phyloP scores from a whole-genome alignment of 2,113 vertebrate species.

The Thermophis baileyi region DNA sequence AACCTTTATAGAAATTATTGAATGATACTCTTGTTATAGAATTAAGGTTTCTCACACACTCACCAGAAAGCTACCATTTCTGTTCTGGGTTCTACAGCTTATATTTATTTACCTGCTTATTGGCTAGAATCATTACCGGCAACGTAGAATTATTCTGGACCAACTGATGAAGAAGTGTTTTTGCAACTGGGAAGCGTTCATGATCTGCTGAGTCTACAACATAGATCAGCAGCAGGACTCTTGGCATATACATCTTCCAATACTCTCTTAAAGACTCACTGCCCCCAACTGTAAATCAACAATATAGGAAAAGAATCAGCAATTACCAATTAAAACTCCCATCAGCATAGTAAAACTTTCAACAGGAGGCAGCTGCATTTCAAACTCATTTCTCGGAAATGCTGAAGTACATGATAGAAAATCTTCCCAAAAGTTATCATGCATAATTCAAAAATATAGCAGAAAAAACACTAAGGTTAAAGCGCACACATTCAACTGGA shows the following conservation, averaged over 20 bases:
- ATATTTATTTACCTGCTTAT: slow-evolving; percentile 87
- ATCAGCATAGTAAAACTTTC: background rate
- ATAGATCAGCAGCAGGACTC: slow-evolving; percentile 81
- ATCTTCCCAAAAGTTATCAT: background rate
- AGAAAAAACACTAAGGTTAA: background rate
- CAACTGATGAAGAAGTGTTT: slow-evolving; percentile 80
- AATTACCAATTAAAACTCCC: background rate
- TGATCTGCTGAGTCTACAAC: slow-evolving; percentile 86
- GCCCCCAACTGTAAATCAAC: slow-evolving; percentile 81
- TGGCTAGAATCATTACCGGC: slow-evolving; percentile 88
- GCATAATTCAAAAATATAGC: background rate
- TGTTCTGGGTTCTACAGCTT: slow-evolving; percentile 6
- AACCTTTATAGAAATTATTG: background rate
- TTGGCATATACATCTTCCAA: slow-evolving; percentile 82
- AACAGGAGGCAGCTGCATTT: background rate
- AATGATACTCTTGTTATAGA: background rate
- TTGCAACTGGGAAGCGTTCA: slow-evolving; percentile 78
- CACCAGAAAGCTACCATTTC: background rate
- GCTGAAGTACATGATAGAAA: background rate
- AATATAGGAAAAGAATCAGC: slow-evolving; percentile 13
- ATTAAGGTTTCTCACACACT: background rate
- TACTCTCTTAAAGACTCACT: slow-evolving; percentile 78
- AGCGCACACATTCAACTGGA: background rate
- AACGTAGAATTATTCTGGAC: slow-evolving; percentile 72
- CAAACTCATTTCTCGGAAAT: background rate